Conservation (phyloP, 2,888 invertebrate species). For the Erpobdella octoculata region DNA sequence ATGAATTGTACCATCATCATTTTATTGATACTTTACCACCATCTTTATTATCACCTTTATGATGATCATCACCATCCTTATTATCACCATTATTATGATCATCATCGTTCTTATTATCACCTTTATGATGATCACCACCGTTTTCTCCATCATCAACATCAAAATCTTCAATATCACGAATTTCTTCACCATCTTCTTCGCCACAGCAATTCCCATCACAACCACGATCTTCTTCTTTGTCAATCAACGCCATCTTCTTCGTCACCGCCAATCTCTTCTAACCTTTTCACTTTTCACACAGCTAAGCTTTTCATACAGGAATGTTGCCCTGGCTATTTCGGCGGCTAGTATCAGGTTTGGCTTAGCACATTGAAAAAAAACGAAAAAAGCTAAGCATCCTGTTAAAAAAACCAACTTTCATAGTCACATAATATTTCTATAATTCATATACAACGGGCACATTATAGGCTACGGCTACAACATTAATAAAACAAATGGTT, state of each 20-base stretch:
- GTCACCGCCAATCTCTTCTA: not conserved
- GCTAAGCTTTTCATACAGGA: no score
- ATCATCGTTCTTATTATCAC: not conserved
- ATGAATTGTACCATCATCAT: constrained; percentile 21
- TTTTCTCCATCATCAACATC: not conserved
- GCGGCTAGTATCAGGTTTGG: no score
- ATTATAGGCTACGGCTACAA: no score
- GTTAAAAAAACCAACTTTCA: no score
- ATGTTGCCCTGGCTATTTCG: no score
- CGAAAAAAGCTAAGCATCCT: no score
- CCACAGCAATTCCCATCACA: not conserved
- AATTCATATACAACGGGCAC: no score
- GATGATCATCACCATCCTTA: not conserved
- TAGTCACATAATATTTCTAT: no score
- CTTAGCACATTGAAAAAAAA: no score
- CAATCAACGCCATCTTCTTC: not conserved
- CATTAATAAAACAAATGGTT: no score
- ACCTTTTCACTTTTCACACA: no score
- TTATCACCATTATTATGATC: not conserved
- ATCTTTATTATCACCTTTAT: not conserved
- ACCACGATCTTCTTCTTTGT: not conserved
- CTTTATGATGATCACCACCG: not conserved
- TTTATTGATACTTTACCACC: not conserved
- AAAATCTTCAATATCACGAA: not conserved
- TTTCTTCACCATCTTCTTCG: not conserved